Evolutionary conservation across 2,888 invertebrate genomes (phyloP), one percentile per base, ranked within the genome.

Genomic region (Griposia aprilina): DNA sequence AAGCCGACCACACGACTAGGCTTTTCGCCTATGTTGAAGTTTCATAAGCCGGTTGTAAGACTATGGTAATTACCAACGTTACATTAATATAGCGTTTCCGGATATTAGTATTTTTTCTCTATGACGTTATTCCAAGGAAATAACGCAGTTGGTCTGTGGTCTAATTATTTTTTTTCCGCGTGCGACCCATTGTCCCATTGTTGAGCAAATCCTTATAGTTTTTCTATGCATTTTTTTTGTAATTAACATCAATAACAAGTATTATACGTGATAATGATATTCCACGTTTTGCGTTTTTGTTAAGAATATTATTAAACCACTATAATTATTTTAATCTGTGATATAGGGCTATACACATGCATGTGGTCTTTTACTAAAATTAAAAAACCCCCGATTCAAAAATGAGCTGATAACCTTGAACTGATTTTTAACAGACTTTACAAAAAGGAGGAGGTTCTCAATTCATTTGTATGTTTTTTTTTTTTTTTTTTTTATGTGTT

Each of bases 111-210:
- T 80, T 78, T 82, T 85, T 68, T 72, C 30, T 67, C 8, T 74
- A 30, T 79, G 71, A 83, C 75, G 70, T 30, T 41, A 13, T 52
- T 85, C 45, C 83, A 75, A 81, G 86, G 86, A 85, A 85, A 83
- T 65, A 68, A 48, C 8, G 62, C 8, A 73, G 80, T 72, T 71
- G n/a, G 57, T 66, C 50, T 45, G 8, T 71, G 73, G 48, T 66
- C 72, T 75, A 81, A 85, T 85, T 85, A 78, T 0, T 26, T 75
- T 86, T 83, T 73, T 68, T 36, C 26, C 1, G 0, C 73, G 78
- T 83, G 82, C 1, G 77, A 74, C 26, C 78, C 75, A 86, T 86
- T 86, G 85, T 86, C 2, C 60, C 5, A 83, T 86, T 86, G 86
- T 86, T 59, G 13, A 30, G 20, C 13, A 11, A 57, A 26, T 73